Base-by-base conservation (phyloP, 2,113 vertebrate species). In the Pandion haliaetus region DNA sequence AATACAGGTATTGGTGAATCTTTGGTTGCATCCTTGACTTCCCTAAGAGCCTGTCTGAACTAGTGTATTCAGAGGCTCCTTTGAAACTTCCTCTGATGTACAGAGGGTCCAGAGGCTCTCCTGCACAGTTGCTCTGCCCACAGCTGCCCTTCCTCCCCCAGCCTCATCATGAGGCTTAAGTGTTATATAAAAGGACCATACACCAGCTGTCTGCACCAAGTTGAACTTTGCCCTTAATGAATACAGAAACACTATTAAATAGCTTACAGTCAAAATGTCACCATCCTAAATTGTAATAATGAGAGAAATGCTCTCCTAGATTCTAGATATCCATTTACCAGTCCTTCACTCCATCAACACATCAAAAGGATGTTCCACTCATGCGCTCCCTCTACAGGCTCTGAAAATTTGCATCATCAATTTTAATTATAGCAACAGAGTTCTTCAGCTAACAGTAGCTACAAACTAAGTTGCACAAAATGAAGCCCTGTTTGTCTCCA, bases 221-320 rank as follows among this genome's bases (percentile, higher is more conserved):
- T 83, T 96, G 95, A 97, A 95, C 95, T 97, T 95, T 97, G 96
- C 91, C 96, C 94, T 96, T 96, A 95, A 94, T 95, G 96, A 96
- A 97, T 96, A 95, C 93, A 95, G 95, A 97, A 97, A 90, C 96
- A 95, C 93, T 96, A 93, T 96, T 95, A 95, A 97, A 97, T 95
- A 95, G 96, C 94, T 96, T 96, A 93, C 62, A 90, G 94, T 94
- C 93, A 95, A 93, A 90, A 89, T 96, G 95, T 97, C 81, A 93
- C 90, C 88, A 77, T 92, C 94, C 81, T 92, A 92, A 97, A 96
- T 89, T 79, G 96, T 94, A 95, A 94, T 97, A 94, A 94, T 92
- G 91, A 97, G 88, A 93, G 94, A 97, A 95, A 92, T 87, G 83
- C 93, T 88, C 86, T 94, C 79, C 95, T 96, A 86, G 88, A 95